These are phyloP conservation scores for Rhinichthys klamathensis DNA, from an alignment of 2,113 vertebrate genomes.

Conservation along the genomic window DNA sequence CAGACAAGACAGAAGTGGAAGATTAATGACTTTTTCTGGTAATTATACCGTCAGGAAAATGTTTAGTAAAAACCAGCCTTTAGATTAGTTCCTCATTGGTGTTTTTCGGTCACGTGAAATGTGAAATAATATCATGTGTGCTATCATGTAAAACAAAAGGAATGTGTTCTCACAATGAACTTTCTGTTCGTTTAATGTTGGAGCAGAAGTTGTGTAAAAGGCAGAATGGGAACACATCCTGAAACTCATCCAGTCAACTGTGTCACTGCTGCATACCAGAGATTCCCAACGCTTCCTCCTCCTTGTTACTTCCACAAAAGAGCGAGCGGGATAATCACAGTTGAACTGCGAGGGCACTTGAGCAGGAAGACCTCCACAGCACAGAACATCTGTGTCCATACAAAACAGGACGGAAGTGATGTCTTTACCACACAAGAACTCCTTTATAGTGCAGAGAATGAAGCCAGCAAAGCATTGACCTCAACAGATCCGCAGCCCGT, in stretches of 20 bases:
- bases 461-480: slow-evolving; percentile 37
- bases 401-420: slow-evolving; percentile 63
- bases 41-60: background rate
- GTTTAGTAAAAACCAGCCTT: background rate
- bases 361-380: slow-evolving; percentile 56
- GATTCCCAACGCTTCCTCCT: slow-evolving; percentile 76
- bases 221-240: slow-evolving; percentile 55
- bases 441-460: slow-evolving; percentile 50
- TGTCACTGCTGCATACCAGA: slow-evolving; percentile 73
- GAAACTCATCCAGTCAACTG: slow-evolving; percentile 66
- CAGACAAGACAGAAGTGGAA: background rate
- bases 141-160: slow-evolving; percentile 1
- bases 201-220: slow-evolving; percentile 44
- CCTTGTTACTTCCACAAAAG: slow-evolving; percentile 61
- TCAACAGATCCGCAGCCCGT: slow-evolving; percentile 37
- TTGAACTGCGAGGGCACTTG: slow-evolving; percentile 54
- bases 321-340: slow-evolving; percentile 48
- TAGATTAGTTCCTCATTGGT: background rate
- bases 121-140: background rate
- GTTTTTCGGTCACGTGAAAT: background rate
- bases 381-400: slow-evolving; percentile 61
- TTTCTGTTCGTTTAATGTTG: background rate
- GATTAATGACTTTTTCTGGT: background rate
- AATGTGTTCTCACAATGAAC: slow-evolving; percentile 14
- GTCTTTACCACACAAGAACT: slow-evolving; percentile 58